These are phyloP conservation scores for Sebastes minor DNA, from an alignment of 2,797 vertebrate species.

Conservation along the genomic window DNA sequence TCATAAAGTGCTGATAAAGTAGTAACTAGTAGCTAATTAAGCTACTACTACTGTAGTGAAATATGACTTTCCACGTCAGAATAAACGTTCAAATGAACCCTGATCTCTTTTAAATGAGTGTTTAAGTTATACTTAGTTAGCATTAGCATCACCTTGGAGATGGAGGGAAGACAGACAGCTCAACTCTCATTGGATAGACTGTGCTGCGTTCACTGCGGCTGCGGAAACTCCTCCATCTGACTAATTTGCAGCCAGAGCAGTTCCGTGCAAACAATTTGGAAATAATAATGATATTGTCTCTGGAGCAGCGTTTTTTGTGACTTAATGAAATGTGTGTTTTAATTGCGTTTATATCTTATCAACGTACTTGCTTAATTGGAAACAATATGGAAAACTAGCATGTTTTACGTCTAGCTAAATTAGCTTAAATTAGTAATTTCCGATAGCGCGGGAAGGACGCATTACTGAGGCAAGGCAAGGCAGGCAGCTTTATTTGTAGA, in stretches of 20 bases:
- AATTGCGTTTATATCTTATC: neutral
- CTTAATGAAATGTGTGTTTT: neutral
- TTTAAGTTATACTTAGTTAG: neutral
- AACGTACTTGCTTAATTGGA: neutral
- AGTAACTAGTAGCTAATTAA: neutral
- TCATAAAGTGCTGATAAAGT: neutral
- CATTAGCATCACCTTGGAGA: neutral
- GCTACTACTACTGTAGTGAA: neutral
- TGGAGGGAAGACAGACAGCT: neutral
- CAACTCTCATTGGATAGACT: neutral
- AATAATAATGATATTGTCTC: neutral
- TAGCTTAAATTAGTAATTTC: neutral
- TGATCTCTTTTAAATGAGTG: neutral
- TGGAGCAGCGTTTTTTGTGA: neutral
- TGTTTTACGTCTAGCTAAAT: neutral
- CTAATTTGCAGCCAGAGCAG: neutral
- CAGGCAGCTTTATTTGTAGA: neutral
- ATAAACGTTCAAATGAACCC: fast-evolving
- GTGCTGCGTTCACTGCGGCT: neutral
- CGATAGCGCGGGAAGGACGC: fast-evolving
- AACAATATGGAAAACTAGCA: neutral
- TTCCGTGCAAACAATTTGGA: neutral
- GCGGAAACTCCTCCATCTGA: neutral
- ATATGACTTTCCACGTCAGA: neutral
- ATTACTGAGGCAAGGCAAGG: too few relatives aligned